Conservation (phyloP, 2,888 invertebrate genomes). For the Galerucella pusilla region DNA sequence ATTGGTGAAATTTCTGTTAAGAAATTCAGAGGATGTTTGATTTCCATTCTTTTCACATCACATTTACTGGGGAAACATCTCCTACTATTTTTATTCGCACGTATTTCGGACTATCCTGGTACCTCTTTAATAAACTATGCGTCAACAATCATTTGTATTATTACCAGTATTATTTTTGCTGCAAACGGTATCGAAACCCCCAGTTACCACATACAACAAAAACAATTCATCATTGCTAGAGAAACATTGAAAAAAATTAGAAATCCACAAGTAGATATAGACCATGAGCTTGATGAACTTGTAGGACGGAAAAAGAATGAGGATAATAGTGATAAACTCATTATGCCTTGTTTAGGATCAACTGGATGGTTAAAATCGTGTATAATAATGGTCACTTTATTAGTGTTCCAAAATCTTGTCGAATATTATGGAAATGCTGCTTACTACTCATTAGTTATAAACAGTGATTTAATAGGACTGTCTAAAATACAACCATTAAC, state of each 20-base stretch:
- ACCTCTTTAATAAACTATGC: not conserved
- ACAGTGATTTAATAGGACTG: too few species aligned
- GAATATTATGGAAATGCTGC: not conserved
- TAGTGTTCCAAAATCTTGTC: not conserved
- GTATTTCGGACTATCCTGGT: too few species aligned
- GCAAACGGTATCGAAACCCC: not conserved
- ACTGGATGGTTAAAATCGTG: not conserved
- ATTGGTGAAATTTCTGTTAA: conserved; percentile 7
- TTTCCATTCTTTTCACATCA: too few species aligned
- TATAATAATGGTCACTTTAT: not conserved
- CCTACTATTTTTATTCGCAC: too few species aligned
- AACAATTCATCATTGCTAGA: not conserved
- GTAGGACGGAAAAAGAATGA: not conserved
- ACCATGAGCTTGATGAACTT: conserved; percentile 5
- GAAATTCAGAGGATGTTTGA: too few species aligned
- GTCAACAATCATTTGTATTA: not conserved
- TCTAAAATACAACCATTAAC: too few species aligned
- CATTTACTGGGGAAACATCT: too few species aligned
- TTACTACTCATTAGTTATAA: not conserved
- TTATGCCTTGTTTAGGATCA: not conserved
- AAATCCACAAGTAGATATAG: not conserved
- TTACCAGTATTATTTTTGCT: not conserved
- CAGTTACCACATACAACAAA: not conserved
- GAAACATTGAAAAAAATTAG: not conserved
- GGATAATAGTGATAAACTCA: not conserved